Evolutionary conservation across 1,140 invertebrate genomes (phyloP), one percentile per base, ranked within the genome.

Genomic region (Procambarus virginalis): DNA sequence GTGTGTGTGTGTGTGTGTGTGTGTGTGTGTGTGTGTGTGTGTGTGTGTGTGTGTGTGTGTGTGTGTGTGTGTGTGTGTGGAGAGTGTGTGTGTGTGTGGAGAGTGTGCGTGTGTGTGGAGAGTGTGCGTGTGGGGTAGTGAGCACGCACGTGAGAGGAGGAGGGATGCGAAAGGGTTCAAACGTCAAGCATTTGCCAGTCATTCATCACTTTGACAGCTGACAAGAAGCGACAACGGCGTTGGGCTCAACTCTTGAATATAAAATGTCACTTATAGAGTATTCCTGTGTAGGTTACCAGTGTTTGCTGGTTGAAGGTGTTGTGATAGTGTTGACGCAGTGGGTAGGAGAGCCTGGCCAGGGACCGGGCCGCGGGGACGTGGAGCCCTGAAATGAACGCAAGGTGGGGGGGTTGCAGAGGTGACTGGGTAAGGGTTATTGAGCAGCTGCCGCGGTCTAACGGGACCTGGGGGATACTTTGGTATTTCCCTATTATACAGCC

Each of bases 401-500:
- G 34, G 34, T 34, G 34, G 34, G 34, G 34, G 34, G 34, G 34
- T 34, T 64, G 12, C 17, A 64, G 60, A 1, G 60, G 60, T 64
- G 60, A 20, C 60, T 17, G 60, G 60, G 12, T 20, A 17, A 1
- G 60, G 60, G 12, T 4, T 64, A 17, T 64, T 64, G 20, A 17
- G 60, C 17, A 64, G 10, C 60, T 17, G 12, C 12, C 60, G 60
- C 12, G 60, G 60, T 64, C 51, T 55, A 12, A 34, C 34, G 51
- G 51, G 51, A 9, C 1, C 51, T 12, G 12, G 51, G 51, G 51
- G 12, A 64, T 8, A 2, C 60, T 3, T 49, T 58, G 78, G 78
- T 46, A 80, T 80, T 58, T 80, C 49, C 49, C 78, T 49, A 80
- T 80, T 80, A 80, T 46, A 58, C 3, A 3, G 78, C 14, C 17